Base-by-base conservation (phyloP, 2,797 vertebrate genomes). In the Sparidentex hasta region DNA sequence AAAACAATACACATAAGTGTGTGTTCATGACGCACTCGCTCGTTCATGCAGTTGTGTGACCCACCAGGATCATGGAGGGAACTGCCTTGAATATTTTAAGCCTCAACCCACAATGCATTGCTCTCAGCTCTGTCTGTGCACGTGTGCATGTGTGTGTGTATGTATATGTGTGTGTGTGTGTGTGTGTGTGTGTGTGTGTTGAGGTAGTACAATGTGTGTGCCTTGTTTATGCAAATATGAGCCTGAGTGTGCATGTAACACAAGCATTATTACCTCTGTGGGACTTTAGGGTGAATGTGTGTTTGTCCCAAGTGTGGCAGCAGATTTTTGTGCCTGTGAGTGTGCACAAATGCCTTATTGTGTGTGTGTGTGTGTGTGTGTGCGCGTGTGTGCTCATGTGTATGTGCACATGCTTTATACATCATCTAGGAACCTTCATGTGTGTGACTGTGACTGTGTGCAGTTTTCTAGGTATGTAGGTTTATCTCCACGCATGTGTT, bases 51-150 rank as follows among this genome's bases (percentile, higher is more conserved):
- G 54, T 55, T 81, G 29, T 83, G 78, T 83, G 74, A 86, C 74
- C 80, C 64, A 82, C 59, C 62, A 61, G 80, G 87, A 89, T 88
- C 80, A 87, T 82, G 73, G 77, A 65, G 85, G 69, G 51, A 85
- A 82, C 78, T 83, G 73, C 74, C 76, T 84, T 75, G 90, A 65
- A 86, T 86, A 89, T 90, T 92, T 91, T 87, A 91, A 90, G 88
- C 84, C 63, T 87, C 68, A 86, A 71, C 84, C 90, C 88, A 92
- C 69, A 89, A 90, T 90, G 86, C 90, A 87, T 47, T 76, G 72
- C 87, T 90, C 84, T 88, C 77, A 87, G 74, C 85, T 88, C 68
- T 85, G 46, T 74, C 48, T 86, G 44, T 74, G 79, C 52, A 51
- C 27, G n/a, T 8, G 33, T 48, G 52, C 41, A 48, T 51, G 41